These are phyloP conservation scores for Pseudomyrmex flavicornis DNA, from an alignment of 1,140 invertebrate species.

Conservation along the genomic window DNA sequence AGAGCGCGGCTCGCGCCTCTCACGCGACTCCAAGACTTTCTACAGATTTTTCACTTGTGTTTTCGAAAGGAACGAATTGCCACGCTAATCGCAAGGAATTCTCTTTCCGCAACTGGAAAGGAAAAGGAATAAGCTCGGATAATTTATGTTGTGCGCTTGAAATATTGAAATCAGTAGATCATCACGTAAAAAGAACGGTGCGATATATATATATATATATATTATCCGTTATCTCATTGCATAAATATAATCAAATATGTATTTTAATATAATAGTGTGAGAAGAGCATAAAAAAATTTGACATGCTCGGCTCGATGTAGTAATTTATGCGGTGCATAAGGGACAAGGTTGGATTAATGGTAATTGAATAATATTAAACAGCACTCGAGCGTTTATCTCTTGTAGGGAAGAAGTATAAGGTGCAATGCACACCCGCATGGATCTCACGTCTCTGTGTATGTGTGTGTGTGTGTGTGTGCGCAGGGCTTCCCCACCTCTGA, in stretches of 20 bases:
- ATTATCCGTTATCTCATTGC: too few relatives aligned
- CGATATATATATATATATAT: neutral
- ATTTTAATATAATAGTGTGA: too few relatives aligned
- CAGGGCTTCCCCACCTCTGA: neutral
- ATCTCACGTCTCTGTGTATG: neutral
- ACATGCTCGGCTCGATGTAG: too few relatives aligned
- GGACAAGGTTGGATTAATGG: neutral
- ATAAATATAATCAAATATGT: too few relatives aligned
- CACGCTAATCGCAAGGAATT: neutral
- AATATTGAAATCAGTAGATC: too few relatives aligned
- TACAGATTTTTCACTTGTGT: slow-evolving; percentile 37
- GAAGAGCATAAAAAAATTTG: too few relatives aligned
- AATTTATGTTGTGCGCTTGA: neutral
- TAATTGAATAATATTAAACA: neutral
- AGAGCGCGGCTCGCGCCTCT: slow-evolving; percentile 61
- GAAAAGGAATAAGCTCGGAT: neutral
- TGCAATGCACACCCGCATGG: slow-evolving; percentile 24
- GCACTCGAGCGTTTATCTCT: neutral
- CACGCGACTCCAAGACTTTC: slow-evolving; percentile 64
- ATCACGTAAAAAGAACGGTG: too few relatives aligned
- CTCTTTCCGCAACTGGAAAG: neutral
- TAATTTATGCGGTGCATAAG: neutral
- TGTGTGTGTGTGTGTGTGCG: neutral
- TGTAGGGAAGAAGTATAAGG: neutral
- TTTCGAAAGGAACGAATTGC: neutral